Conservation (phyloP, 2,113 vertebrate genomes). For the Psephotus haematonotus region DNA sequence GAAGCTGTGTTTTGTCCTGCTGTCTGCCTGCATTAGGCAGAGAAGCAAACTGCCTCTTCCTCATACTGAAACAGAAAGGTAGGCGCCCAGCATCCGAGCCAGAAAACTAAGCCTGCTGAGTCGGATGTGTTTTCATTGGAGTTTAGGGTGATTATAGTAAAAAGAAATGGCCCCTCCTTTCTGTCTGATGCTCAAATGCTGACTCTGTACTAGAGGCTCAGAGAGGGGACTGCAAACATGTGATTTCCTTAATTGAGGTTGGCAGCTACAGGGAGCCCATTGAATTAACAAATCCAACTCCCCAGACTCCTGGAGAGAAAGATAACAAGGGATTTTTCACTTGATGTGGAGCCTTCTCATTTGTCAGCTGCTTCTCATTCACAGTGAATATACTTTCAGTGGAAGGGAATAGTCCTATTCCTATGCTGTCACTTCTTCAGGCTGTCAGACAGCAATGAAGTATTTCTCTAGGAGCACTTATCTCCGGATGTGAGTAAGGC, state of each 20-base stretch:
- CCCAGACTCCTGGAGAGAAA: constrained; percentile 39
- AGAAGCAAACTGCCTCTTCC: constrained; percentile 46
- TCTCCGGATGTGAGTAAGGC: not conserved
- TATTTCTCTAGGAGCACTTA: not conserved
- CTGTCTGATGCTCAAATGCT: constrained; percentile 53
- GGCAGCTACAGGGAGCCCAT: constrained; percentile 46
- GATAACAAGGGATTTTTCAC: constrained; percentile 54
- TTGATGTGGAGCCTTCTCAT: constrained; percentile 31
- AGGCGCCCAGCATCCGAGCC: not conserved
- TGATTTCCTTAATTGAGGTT: constrained; percentile 63
- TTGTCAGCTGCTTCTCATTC: constrained; percentile 40
- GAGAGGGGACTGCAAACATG: constrained; percentile 24
- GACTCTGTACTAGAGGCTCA: constrained; percentile 45
- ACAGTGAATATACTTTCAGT: constrained; percentile 3
- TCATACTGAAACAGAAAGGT: constrained; percentile 23
- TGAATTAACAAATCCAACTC: constrained; percentile 49
- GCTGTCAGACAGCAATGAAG: not conserved
- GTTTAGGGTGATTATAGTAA: constrained; percentile 58
- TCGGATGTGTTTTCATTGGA: constrained; percentile 63
- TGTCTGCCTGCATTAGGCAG: constrained; percentile 61
- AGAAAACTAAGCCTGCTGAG: constrained; percentile 55
- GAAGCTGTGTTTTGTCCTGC: constrained; percentile 48
- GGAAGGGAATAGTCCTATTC: not conserved
- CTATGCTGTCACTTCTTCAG: not conserved
- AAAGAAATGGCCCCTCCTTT: constrained; percentile 46